These are phyloP conservation scores for Leuctra nigra DNA, from an alignment of 2,888 invertebrate genomes.

Conservation along the genomic window DNA sequence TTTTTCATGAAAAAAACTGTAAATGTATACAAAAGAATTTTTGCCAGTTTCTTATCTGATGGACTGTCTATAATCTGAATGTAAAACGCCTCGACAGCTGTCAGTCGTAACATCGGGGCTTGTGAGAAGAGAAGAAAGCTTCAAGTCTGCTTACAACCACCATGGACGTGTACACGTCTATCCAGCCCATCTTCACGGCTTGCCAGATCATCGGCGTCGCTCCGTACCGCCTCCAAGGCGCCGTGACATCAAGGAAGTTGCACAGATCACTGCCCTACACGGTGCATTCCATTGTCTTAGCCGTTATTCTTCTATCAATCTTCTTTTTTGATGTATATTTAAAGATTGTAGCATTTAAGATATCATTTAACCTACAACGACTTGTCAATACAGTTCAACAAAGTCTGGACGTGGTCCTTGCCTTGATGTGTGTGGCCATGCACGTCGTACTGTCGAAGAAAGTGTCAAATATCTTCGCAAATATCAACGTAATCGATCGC, in stretches of 20 bases:
- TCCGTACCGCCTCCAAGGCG: not conserved
- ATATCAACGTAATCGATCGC: not conserved
- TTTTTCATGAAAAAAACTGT: no score
- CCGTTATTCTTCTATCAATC: no score
- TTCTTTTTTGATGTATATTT: no score
- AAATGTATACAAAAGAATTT: no score
- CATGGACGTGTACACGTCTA: conserved; percentile 1
- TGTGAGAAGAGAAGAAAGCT: no score
- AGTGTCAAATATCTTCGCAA: not conserved
- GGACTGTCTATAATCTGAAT: no score
- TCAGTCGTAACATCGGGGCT: no score
- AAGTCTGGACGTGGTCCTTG: not conserved
- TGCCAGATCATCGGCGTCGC: not conserved
- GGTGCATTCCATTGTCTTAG: no score
- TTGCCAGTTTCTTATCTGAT: no score
- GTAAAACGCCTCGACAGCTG: no score
- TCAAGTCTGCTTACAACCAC: no score
- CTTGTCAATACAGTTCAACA: not conserved
- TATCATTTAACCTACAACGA: not conserved
- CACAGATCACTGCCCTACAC: not conserved
- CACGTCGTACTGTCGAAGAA: not conserved
- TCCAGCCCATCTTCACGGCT: not conserved
- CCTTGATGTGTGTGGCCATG: not conserved
- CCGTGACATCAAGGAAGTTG: not conserved
- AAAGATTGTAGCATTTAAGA: not conserved